Evolutionary conservation across 2,888 invertebrate species (phyloP), one percentile per base, ranked within the genome.

Genomic region (Vanessa cardui): DNA sequence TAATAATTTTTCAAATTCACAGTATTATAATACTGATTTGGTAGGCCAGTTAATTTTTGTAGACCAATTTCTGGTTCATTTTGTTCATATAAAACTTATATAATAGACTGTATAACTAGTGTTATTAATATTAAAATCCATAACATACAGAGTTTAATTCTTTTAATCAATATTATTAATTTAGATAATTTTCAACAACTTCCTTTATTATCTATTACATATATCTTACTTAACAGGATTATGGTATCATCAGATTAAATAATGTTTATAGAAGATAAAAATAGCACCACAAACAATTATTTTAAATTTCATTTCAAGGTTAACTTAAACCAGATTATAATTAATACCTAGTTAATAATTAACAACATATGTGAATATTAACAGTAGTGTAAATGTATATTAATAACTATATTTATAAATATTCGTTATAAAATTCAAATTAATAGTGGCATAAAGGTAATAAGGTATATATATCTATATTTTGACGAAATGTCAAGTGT

Each of bases 401-500:
- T 39, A 39, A 39, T 9, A 39, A 39, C 9, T 39, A 33, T 39
- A 39, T 9, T 39, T 1, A 39, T 39, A 12, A 12, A 39, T 12
- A 39, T 39, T 39, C 9, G 47, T 6, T n/a, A 46, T 5, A 26
- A 26, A 3, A 26, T 2, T 1, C 26, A 26, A 26, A 26, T 46
- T 47, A n/a, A n/a, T n/a, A n/a, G 7, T n/a, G n/a, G 18, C 18
- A 47, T 47, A 46, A 20, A 39, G 9, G 12, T 39, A 4, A 9
- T 12, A 9, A 50, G 18, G 50, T 44, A 6, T 15, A 39, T 49
- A 18, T 52, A 61, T 26, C 33, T 26, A 39, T 6, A 9, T 39
- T 46, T 33, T 21, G 54, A 52, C 46, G 44, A 49, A 62, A 54
- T 52, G 44, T 44, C 7, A 45, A 58, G 33, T 9, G 45, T 62